phyloP scores from a whole-genome alignment of 2,888 invertebrate species.

The Tachina grossa region DNA sequence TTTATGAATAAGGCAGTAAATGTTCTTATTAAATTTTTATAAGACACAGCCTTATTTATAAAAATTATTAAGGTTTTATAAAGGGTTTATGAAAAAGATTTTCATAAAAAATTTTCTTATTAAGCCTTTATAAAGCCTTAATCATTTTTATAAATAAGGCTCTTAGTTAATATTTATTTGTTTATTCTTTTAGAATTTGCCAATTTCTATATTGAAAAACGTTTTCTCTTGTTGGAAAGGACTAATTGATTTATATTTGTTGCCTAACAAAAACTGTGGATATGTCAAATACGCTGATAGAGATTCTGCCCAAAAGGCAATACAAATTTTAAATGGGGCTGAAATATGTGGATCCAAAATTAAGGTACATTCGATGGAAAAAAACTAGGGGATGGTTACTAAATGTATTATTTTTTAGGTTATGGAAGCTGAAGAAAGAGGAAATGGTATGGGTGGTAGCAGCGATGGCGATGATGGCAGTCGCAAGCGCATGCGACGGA shows the following conservation, averaged over 20 bases:
- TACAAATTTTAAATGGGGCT: constrained; percentile 89
- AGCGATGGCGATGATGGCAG: constrained; percentile 80
- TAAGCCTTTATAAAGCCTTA: too few relatives aligned
- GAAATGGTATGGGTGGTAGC: constrained; percentile 69
- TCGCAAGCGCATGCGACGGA: constrained; percentile 80
- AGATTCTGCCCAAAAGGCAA: constrained; percentile 86
- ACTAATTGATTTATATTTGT: constrained; percentile 94
- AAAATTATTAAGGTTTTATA: too few relatives aligned
- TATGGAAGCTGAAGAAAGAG: constrained; percentile 91
- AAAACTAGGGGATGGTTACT: background rate
- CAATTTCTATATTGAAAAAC: constrained; percentile 92
- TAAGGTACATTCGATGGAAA: constrained; percentile 76
- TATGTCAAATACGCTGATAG: constrained; percentile 93
- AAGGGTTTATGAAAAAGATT: too few relatives aligned
- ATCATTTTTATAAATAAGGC: background rate
- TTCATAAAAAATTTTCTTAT: too few relatives aligned
- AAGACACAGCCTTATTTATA: too few relatives aligned
- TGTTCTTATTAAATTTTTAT: too few relatives aligned
- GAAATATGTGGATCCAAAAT: constrained; percentile 93
- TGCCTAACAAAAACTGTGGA: constrained; percentile 95
- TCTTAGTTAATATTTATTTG: too few relatives aligned
- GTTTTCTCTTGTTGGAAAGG: constrained; percentile 95
- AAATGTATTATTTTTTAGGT: constrained; percentile 84
- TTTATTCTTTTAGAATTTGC: constrained; percentile 84
- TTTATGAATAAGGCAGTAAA: too few relatives aligned